Evolutionary conservation across 1,140 invertebrate species (phyloP), one percentile per base, ranked within the genome.

Genomic region (Drosophila ironensis): DNA sequence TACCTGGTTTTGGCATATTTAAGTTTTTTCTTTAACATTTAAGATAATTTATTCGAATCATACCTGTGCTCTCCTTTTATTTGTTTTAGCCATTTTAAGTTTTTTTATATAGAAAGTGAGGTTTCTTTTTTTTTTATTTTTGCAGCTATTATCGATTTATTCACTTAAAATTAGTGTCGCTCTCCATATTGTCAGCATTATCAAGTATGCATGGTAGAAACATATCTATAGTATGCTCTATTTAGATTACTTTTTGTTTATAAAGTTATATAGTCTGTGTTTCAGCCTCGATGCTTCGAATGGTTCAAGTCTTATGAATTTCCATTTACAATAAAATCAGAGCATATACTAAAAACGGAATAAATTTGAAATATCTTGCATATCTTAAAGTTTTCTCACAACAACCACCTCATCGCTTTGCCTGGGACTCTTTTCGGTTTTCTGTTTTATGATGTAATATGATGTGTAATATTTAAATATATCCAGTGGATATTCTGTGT

Each of bases 241-340:
- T 64, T 69, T 77, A 33, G 46, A 66, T 56, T 9, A 59, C n/a
- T n/a, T n/a, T n/a, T n/a, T n/a, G n/a, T n/a, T n/a, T n/a, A n/a
- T 28, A 11, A n/a, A 11, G 4, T 12, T 33, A 33, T 33, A 41
- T 76, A 16, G 25, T 63, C 50, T 35, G 33, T 53, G 11, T 59
- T 53, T 54, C 57, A 71, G 63, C 71, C 60, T 67, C 57, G 68
- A 78, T 84, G 67, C 69, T 70, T 68, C 72, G 48, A 77, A 64
- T 71, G 72, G 50, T 77, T 84, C 69, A 84, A 84, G 78, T 84
- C 78, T 84, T 84, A 84, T 84, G 69, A 86, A 84, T 84, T 84
- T 72, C 77, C 48, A 41, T 81, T 33, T 73, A 64, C 30, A 72
- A 71, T 38, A 53, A 20, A 5, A n/a, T 14, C 9, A 22, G 40